Conservation (phyloP, 2,888 invertebrate species). For the Cantharis flavilabris region DNA sequence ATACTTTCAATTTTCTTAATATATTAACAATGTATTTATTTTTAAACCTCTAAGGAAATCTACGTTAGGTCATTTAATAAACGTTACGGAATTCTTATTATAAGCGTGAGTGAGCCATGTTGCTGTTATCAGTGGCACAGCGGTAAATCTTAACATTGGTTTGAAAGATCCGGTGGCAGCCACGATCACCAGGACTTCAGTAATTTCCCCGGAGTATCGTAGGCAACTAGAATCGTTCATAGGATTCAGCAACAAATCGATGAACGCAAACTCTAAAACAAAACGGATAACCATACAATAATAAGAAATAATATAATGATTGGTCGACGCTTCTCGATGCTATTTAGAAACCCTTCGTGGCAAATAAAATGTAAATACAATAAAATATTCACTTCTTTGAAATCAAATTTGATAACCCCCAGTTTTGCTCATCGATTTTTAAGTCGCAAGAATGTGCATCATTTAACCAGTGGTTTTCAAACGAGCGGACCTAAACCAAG, state of each 20-base stretch:
- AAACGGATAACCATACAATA: constrained; percentile 23
- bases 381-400: not conserved
- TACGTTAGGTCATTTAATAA: constrained; percentile 31
- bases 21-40: not conserved
- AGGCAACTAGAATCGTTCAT: constrained; percentile 46
- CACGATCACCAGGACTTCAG: constrained; percentile 39
- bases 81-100: constrained; percentile 42
- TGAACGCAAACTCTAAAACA: constrained; percentile 29
- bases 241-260: constrained; percentile 41
- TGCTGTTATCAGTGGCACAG: constrained; percentile 39
- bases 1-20: not conserved
- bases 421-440: not conserved
- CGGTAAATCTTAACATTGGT: constrained; percentile 43
- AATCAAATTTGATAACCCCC: not conserved
- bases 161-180: constrained; percentile 40
- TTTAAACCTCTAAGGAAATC: constrained; percentile 21
- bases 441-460: not conserved
- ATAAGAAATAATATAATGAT: constrained; percentile 6
- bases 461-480: not conserved
- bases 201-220: constrained; percentile 50
- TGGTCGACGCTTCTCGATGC: not conserved
- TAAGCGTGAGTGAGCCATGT: constrained; percentile 35
- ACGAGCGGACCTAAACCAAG: not conserved
- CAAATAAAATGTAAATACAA: not conserved
- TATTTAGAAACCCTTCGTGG: not conserved